These are phyloP conservation scores for Apis mellifera DNA, from an alignment of 1,140 invertebrate genomes.

Conservation along the genomic window DNA sequence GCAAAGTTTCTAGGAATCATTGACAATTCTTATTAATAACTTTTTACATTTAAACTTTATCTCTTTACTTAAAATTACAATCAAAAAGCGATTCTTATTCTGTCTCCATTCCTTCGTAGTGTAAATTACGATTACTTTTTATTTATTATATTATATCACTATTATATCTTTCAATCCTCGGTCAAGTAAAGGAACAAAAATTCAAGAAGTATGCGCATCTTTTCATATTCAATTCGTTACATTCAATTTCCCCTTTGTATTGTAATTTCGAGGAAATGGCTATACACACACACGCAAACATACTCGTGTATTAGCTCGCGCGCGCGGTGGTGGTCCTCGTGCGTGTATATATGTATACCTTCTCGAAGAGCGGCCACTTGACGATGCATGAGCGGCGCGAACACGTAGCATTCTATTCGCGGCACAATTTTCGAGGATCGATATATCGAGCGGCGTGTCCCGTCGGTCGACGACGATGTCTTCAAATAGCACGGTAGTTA, in stretches of 20 bases:
- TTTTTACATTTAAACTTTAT: not conserved
- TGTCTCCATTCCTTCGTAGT: too few species aligned
- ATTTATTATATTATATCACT: too few species aligned
- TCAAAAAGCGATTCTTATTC: too few species aligned
- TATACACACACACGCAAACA: too few species aligned
- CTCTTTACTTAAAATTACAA: not conserved
- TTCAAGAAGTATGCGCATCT: too few species aligned
- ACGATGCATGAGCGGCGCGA: conserved; percentile 60
- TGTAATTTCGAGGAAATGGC: not conserved
- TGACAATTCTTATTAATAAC: not conserved
- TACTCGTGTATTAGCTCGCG: not conserved
- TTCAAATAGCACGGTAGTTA: conserved; percentile 75
- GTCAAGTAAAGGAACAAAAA: too few species aligned
- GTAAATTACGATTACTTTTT: too few species aligned
- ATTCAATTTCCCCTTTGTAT: too few species aligned
- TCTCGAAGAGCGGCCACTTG: conserved; percentile 69
- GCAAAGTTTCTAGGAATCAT: conserved; percentile 15
- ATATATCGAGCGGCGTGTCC: conserved; percentile 74
- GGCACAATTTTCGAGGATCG: conserved; percentile 78
- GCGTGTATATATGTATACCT: conserved; percentile 38
- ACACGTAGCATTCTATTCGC: conserved; percentile 72
- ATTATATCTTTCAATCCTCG: too few species aligned
- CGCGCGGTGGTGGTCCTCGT: not conserved
- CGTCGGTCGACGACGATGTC: conserved; percentile 64
- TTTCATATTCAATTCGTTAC: too few species aligned